phyloP scores from a whole-genome alignment of 1,140 invertebrate species.

The Drosophila teissieri region DNA sequence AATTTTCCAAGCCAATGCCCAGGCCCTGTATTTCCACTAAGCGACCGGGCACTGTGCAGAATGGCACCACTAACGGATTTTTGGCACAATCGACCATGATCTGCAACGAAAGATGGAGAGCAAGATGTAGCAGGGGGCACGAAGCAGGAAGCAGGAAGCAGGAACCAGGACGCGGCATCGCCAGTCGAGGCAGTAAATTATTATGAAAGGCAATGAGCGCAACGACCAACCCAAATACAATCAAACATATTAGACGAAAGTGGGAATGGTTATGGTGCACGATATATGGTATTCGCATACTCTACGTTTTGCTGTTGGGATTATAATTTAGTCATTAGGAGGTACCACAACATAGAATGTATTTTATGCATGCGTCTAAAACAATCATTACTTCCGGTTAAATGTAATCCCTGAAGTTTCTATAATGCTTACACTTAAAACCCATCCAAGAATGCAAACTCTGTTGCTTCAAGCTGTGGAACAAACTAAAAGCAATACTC shows the following conservation, averaged over 20 bases:
- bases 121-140: slow-evolving; percentile 26
- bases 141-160: slow-evolving; percentile 3
- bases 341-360: too few species aligned
- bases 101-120: slow-evolving; percentile 81
- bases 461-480: background rate
- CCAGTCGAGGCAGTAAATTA: slow-evolving; percentile 73
- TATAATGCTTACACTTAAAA: background rate
- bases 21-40: slow-evolving; percentile 90
- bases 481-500: background rate
- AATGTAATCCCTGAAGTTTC: background rate
- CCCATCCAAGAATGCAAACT: background rate
- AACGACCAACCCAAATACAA: slow-evolving; percentile 56
- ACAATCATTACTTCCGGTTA: background rate
- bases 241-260: slow-evolving; percentile 45
- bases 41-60: slow-evolving; percentile 90
- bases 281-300: background rate
- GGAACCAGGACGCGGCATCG: slow-evolving; percentile 28
- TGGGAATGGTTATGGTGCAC: background rate
- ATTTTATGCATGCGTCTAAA: too few species aligned
- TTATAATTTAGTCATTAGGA: too few species aligned
- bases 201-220: slow-evolving; percentile 70
- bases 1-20: slow-evolving; percentile 91
- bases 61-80: slow-evolving; percentile 90
- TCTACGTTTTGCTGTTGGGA: background rate
- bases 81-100: slow-evolving; percentile 93